A percentile compares a stretch with the other conserved stretches of the same genome.
Conservation (phyloP, 2,888 invertebrate species). For the Cataglyphis altisquamis region DNA sequence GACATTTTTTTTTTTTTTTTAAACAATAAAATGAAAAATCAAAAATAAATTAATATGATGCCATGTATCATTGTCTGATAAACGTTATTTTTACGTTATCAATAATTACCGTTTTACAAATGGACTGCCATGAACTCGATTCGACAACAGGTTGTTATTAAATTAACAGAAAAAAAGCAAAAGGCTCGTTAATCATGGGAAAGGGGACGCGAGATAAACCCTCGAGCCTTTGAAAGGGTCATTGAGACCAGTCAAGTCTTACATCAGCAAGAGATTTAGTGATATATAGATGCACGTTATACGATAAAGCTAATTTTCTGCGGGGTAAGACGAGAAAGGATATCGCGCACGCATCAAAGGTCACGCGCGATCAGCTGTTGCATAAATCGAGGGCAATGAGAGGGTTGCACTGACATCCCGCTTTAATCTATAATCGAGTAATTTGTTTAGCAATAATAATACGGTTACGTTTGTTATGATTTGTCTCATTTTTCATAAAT, state of each 20-base stretch:
- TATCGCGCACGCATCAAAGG: constrained; percentile 43
- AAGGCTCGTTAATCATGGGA: constrained; percentile 46
- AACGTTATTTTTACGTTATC: constrained; percentile 37
- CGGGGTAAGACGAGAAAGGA: constrained; percentile 34
- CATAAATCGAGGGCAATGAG: constrained; percentile 55
- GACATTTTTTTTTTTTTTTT: not conserved
- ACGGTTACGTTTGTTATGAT: not conserved
- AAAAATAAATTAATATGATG: constrained; percentile 4
- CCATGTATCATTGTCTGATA: constrained; percentile 31
- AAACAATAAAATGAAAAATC: not conserved
- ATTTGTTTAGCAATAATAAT: not conserved
- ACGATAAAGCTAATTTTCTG: constrained; percentile 48
- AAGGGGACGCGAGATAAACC: constrained; percentile 25
- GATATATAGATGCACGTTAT: constrained; percentile 25
- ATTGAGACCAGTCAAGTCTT: not conserved
- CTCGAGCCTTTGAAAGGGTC: constrained; percentile 48
- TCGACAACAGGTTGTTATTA: constrained; percentile 49
- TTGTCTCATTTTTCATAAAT: not conserved
- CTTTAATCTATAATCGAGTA: constrained; percentile 38
- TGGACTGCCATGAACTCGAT: constrained; percentile 40
- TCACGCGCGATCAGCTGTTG: constrained; percentile 50
- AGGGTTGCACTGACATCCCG: constrained; percentile 53
- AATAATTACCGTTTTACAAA: constrained; percentile 42
- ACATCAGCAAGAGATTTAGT: constrained; percentile 15
- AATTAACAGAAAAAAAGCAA: constrained; percentile 37